Evolutionary conservation across 2,888 invertebrate species (phyloP).

Genomic region (Troilus luridus): DNA sequence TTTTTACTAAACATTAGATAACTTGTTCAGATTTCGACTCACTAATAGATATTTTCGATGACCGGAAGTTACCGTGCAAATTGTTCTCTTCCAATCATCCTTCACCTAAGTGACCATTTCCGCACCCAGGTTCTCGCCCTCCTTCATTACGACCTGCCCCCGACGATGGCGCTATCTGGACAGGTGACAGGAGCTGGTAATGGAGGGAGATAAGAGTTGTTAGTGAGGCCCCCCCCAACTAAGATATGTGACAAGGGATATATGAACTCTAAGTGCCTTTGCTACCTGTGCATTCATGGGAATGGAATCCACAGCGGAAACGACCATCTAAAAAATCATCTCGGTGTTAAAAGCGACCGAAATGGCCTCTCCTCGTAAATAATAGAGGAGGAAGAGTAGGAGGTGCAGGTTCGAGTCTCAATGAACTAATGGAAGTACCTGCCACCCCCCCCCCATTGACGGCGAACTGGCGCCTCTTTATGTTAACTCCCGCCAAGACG

Average conservation of each 20-base stretch:
- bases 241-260: slow-evolving; percentile 45
- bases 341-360: slow-evolving; percentile 27
- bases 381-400: not conserved
- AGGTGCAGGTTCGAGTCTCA: not conserved
- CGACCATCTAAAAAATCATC: slow-evolving; percentile 20
- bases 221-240: not conserved
- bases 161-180: not conserved
- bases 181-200: slow-evolving; percentile 9
- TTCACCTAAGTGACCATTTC: not conserved
- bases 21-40: too few relatives aligned
- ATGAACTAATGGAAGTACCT: slow-evolving; percentile 43
- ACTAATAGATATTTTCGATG: too few relatives aligned
- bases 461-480: not conserved
- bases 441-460: not conserved
- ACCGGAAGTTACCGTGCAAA: too few relatives aligned
- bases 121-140: not conserved
- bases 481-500: not conserved
- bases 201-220: not conserved
- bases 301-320: slow-evolving; percentile 31
- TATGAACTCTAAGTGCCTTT: slow-evolving; percentile 29
- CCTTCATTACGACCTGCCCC: not conserved
- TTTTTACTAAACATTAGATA: too few relatives aligned
- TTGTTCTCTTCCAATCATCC: too few relatives aligned
- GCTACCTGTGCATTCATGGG: not conserved
- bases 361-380: slow-evolving; percentile 5